phyloP scores from a whole-genome alignment of 2,113 vertebrate species.

The Seriola aureovittata region DNA sequence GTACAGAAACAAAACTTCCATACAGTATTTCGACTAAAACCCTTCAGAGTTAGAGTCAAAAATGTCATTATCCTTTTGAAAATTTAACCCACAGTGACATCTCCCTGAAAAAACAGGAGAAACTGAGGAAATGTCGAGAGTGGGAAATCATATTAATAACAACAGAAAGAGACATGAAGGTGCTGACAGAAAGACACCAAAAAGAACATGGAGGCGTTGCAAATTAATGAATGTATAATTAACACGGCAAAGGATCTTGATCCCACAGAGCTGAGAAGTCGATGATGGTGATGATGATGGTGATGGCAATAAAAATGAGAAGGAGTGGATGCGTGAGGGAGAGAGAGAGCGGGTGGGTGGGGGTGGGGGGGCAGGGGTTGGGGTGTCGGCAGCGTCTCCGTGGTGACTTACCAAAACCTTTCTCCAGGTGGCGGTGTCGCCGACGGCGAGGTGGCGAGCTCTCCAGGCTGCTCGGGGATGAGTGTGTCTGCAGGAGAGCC shows the following conservation, averaged over 20 bases:
- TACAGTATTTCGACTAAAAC: slow-evolving; percentile 27
- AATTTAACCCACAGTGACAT: slow-evolving; percentile 39
- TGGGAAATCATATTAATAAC: slow-evolving; percentile 21
- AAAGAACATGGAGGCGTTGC: not conserved
- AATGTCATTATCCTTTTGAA: slow-evolving; percentile 1
- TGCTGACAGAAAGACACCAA: slow-evolving; percentile 16
- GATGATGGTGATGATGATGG: slow-evolving; percentile 46
- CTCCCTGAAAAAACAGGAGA: slow-evolving; percentile 32
- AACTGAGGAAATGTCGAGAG: slow-evolving; percentile 40
- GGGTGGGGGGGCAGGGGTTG: not conserved
- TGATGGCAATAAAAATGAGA: slow-evolving; percentile 42
- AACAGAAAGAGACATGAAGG: slow-evolving; percentile 26
- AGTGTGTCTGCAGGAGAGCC: slow-evolving; percentile 89
- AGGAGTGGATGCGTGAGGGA: slow-evolving; percentile 1
- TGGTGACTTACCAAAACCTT: slow-evolving; percentile 89
- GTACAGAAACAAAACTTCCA: slow-evolving; percentile 46
- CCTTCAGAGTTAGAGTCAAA: slow-evolving; percentile 18
- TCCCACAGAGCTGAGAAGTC: slow-evolving; percentile 34
- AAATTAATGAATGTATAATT: slow-evolving; percentile 34
- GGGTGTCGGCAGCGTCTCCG: not conserved
- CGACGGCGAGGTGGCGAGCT: slow-evolving; percentile 84
- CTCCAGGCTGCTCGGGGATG: slow-evolving; percentile 89
- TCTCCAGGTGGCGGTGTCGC: slow-evolving; percentile 88
- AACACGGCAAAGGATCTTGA: slow-evolving; percentile 33
- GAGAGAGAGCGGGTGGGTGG: not conserved